A percentile compares a stretch with the other conserved stretches of the same genome.
These are phyloP conservation scores for Hyles euphorbiae DNA, from an alignment of 1,140 invertebrate genomes.

Conservation along the genomic window DNA sequence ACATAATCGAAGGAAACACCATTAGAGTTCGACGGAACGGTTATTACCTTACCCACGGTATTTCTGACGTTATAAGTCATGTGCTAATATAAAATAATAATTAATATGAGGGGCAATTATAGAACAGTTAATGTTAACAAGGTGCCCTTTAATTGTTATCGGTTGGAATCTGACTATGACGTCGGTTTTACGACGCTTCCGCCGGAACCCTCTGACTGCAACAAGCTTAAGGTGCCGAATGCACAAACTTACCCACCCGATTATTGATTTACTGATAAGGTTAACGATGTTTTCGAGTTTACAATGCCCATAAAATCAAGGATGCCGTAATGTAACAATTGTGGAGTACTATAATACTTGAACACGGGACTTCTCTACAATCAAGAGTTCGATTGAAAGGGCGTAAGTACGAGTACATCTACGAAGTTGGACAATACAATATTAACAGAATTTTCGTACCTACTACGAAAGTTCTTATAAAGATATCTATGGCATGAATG, in stretches of 20 bases:
- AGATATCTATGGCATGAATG: too few species aligned
- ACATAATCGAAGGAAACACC: neutral
- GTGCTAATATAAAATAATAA: conserved; percentile 31
- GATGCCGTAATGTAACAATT: conserved; percentile 43
- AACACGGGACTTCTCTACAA: too few species aligned
- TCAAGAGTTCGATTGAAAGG: too few species aligned
- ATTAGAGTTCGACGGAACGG: conserved; percentile 5
- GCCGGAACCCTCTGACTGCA: conserved; percentile 38
- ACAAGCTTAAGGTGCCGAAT: conserved; percentile 39
- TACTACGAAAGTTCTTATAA: too few species aligned
- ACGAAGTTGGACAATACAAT: too few species aligned
- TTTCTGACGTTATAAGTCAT: conserved; percentile 20
- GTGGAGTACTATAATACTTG: neutral
- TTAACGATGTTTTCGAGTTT: too few species aligned
- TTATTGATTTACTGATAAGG: conserved; percentile 19
- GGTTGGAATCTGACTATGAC: conserved; percentile 48
- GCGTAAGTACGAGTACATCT: too few species aligned
- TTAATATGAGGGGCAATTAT: conserved; percentile 58
- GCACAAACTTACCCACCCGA: conserved; percentile 14
- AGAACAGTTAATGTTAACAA: conserved; percentile 68
- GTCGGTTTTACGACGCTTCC: conserved; percentile 62
- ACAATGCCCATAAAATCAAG: too few species aligned
- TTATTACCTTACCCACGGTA: conserved; percentile 4
- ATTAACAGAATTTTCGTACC: too few species aligned
- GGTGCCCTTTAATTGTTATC: conserved; percentile 65